phyloP scores from a whole-genome alignment of 1,140 invertebrate genomes.

The Monomorium pharaonis region DNA sequence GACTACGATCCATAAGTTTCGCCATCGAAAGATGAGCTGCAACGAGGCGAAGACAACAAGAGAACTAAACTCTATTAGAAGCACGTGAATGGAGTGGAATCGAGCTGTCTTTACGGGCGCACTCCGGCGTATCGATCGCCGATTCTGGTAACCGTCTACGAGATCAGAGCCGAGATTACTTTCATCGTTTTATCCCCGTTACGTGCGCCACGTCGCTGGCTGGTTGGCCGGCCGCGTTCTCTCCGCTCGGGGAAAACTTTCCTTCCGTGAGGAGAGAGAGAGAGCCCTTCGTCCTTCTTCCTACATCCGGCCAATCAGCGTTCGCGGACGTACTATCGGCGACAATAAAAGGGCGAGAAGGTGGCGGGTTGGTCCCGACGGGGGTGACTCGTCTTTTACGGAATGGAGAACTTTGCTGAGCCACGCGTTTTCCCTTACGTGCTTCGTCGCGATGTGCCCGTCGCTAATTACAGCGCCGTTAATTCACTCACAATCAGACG shows the following conservation, averaged over 20 bases:
- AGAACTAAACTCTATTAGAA: slow-evolving; percentile 44
- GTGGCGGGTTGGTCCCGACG: not conserved
- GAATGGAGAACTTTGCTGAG: slow-evolving; percentile 7
- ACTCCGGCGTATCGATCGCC: slow-evolving; percentile 18
- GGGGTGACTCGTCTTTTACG: slow-evolving; percentile 21
- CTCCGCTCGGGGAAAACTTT: slow-evolving; percentile 64
- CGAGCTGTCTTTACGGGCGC: slow-evolving; percentile 20
- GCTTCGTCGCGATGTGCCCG: not conserved
- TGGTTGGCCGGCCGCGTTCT: slow-evolving; percentile 35
- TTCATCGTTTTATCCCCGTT: slow-evolving; percentile 77
- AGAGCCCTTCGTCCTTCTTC: slow-evolving; percentile 25
- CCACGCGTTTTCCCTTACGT: not conserved
- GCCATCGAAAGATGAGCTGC: not conserved
- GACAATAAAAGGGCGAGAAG: slow-evolving; percentile 43
- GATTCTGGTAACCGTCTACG: slow-evolving; percentile 44
- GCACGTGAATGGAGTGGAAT: slow-evolving; percentile 23
- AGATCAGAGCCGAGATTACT: slow-evolving; percentile 76
- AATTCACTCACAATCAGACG: not conserved
- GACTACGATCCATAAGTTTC: slow-evolving; percentile 1
- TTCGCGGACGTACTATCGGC: slow-evolving; percentile 12
- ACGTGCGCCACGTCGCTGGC: slow-evolving; percentile 64
- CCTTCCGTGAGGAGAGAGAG: slow-evolving; percentile 45
- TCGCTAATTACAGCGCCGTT: slow-evolving; percentile 5
- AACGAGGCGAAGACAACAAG: slow-evolving; percentile 27
- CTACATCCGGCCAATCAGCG: slow-evolving; percentile 24